Evolutionary conservation across 2,113 vertebrate genomes (phyloP).

Genomic region (Ptilorrhoa leucosticta): DNA sequence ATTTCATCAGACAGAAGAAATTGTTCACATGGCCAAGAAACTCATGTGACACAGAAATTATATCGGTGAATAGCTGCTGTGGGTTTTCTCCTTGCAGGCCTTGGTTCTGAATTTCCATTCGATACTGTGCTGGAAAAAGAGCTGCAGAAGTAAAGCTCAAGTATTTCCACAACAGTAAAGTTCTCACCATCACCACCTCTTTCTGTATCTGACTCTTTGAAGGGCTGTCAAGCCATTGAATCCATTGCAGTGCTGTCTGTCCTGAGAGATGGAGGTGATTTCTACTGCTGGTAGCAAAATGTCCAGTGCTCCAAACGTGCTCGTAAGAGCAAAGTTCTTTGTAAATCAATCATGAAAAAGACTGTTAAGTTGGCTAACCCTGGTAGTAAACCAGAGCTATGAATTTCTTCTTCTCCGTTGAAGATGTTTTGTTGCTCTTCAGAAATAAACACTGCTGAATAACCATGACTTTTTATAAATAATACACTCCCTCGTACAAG

Average conservation of each 20-base stretch:
- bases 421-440: slow-evolving; percentile 28
- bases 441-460: slow-evolving; percentile 50
- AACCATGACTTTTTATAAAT: slow-evolving; percentile 45
- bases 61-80: neutral
- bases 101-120: neutral
- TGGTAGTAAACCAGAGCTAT: slow-evolving; percentile 1
- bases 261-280: neutral
- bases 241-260: neutral
- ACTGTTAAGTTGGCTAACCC: neutral
- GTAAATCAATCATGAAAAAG: neutral
- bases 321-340: neutral
- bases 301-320: neutral
- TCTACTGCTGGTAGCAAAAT: neutral
- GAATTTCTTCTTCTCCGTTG: slow-evolving; percentile 23
- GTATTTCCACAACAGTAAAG: neutral
- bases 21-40: neutral
- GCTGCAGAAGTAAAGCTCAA: neutral
- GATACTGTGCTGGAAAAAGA: neutral
- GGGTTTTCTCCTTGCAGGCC: neutral
- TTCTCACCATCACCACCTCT: neutral
- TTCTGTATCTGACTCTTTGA: neutral
- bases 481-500: slow-evolving; percentile 25
- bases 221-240: neutral
- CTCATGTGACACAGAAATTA: neutral
- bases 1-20: neutral